A percentile compares a stretch with the other conserved stretches of the same genome.
Conservation (phyloP, 2,888 invertebrate genomes). For the Campoletis raptor region DNA sequence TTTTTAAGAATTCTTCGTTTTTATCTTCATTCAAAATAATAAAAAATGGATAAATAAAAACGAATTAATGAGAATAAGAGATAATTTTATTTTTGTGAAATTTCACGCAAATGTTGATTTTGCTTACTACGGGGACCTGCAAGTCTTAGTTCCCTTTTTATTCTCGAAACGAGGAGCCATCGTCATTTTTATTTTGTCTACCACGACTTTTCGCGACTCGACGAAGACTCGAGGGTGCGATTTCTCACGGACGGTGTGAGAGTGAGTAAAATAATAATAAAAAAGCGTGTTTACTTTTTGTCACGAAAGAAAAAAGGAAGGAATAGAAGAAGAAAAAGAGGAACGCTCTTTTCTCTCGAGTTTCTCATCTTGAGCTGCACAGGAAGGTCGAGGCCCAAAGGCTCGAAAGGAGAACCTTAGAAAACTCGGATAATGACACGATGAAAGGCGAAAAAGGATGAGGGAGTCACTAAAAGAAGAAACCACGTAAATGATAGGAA, state of each 20-base stretch:
- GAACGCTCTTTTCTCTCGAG: slow-evolving; percentile 31
- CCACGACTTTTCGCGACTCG: slow-evolving; percentile 41
- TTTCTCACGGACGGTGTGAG: slow-evolving; percentile 53
- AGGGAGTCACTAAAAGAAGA: slow-evolving; percentile 16
- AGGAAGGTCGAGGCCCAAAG: slow-evolving; percentile 30
- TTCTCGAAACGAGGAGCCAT: not conserved
- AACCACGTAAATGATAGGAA: slow-evolving; percentile 14
- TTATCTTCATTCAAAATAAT: not conserved
- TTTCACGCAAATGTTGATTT: not conserved
- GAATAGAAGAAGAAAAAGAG: slow-evolving; percentile 16
- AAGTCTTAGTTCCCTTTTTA: not conserved
- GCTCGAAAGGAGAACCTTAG: slow-evolving; percentile 36
- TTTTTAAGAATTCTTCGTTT: too few species aligned
- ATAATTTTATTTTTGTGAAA: not conserved
- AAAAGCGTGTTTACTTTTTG: slow-evolving; percentile 23
- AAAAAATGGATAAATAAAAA: not conserved
- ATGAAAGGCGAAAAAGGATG: slow-evolving; percentile 22
- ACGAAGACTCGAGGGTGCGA: slow-evolving; percentile 53
- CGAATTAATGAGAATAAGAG: not conserved
- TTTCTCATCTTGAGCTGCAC: slow-evolving; percentile 45
- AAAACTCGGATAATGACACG: slow-evolving; percentile 46
- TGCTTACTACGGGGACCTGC: not conserved
- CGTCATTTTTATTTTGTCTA: slow-evolving; percentile 25
- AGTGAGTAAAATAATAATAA: slow-evolving; percentile 33
- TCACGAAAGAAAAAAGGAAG: not conserved